Base-by-base conservation (phyloP, 2,113 vertebrate species). In the Psilopogon haemacephalus region DNA sequence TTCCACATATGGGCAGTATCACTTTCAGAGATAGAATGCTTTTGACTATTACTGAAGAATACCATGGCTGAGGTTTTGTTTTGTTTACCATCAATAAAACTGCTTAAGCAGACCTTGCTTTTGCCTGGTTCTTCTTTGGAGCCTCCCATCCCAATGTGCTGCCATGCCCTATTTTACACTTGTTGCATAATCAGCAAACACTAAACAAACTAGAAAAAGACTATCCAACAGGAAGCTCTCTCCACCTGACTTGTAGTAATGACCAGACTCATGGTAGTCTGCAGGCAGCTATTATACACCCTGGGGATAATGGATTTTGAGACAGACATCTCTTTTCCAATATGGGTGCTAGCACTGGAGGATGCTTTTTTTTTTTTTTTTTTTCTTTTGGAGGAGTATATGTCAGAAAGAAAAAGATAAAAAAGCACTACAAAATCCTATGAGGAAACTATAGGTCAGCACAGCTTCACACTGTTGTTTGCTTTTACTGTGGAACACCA, bases 401-500 rank as follows among this genome's bases (percentile, higher is more conserved):
- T 56, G 18, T 35, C 72, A 79, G 60, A 26, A 82, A 55, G 59
- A 32, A 72, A 73, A 76, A 73, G 30, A 44, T 42, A 76, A 94
- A 85, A 35, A 83, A 88, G 82, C 0, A 1, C 44, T 50, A 46
- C 15, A 18, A 50, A 90, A 82, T n/a, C 2, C 0, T 50, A 40
- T 20, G 35, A 79, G 55, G 83, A 81, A 83, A 58, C 68, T 78
- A 72, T 18, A 81, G 78, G 79, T 75, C 60, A 69, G 54, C 79
- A 64, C 20, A 48, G 33, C 72, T 63, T 71, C 76, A 59, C 74
- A 91, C 82, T 86, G 68, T 85, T 86, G 82, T 95, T 92, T 90
- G 86, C 72, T 92, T 89, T 83, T 81, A 71, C 79, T 86, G 72
- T 56, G n/a, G 52, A 95, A 74, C 87, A 94, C 64, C 76, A 93